Evolutionary conservation across 2,888 invertebrate genomes (phyloP), one percentile per base, ranked within the genome.

Genomic region (Malthinus seriepunctatus): DNA sequence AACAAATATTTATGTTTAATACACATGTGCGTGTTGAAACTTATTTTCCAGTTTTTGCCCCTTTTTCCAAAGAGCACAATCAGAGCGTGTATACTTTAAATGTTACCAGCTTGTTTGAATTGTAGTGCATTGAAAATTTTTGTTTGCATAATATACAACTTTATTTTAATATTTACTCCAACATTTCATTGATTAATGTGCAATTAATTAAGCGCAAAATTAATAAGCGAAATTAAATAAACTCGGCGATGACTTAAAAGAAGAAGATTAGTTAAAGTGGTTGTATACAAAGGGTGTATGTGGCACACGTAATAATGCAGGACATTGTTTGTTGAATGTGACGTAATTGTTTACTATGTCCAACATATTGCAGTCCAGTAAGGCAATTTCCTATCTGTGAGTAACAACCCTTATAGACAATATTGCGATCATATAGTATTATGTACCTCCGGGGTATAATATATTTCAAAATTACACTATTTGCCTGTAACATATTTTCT

Each of bases 341-440:
- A 77, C 76, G 77, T 77, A 77, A 78, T 73, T 77, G 76, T 77
- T 77, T 77, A 72, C 75, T 66, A 69, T 77, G 75, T 74, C 76
- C 74, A 75, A 77, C 76, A 77, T 78, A 78, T 78, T 78, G 77
- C 77, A 74, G 75, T 74, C 73, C 73, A 71, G 74, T 73, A 73
- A 74, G 76, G 76, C 76, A 78, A 78, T 78, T 77, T 78, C 78
- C 78, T 74, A 56, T 56, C 56, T 37, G 44, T 51, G 51, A 15
- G 47, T 49, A 44, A 56, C 34, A 32, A 32, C 35, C 38, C 60
- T 51, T 42, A 49, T 54, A 56, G 33, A 49, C 54, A 59, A 59
- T 55, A 54, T 55, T 59, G 50, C 38, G 44, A 15, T 14, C 23
- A 23, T 23, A 23, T 23, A 23, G n/a, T 10, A 42, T n/a, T 12